Evolutionary conservation across 2,888 invertebrate genomes (phyloP).

Genomic region (Fissipunctia ypsillon): DNA sequence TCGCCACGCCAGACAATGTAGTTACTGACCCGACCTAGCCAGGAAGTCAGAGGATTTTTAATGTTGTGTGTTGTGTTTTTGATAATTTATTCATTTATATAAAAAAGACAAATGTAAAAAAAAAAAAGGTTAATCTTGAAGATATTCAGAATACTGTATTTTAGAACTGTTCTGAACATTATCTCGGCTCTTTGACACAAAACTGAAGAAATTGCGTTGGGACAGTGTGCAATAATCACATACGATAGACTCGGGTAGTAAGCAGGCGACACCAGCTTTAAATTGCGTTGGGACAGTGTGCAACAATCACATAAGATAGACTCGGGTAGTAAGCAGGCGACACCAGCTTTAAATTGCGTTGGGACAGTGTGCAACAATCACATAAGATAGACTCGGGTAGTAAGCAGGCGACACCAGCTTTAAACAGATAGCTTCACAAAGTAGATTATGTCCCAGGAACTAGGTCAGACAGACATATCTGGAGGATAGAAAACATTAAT

Average conservation of each 20-base stretch:
- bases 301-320: neutral
- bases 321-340: neutral
- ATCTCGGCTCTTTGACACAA: constrained; percentile 25
- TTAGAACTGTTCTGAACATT: constrained; percentile 8
- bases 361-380: constrained; percentile 15
- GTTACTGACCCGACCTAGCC: neutral
- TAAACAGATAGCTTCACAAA: neutral
- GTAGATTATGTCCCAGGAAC: no score
- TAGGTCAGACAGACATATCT: neutral
- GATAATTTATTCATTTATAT: neutral
- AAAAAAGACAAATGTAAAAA: neutral
- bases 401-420: neutral
- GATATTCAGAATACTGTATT: constrained; percentile 3
- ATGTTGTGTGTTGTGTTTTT: neutral
- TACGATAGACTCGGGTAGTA: neutral
- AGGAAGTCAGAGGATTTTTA: neutral
- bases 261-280: neutral
- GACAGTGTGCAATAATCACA: constrained; percentile 15
- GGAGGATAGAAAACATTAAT: neutral
- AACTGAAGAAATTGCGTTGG: neutral
- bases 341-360: neutral
- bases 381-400: neutral
- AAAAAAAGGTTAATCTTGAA: neutral
- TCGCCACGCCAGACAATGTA: neutral
- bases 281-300: constrained; percentile 11